Conservation (phyloP, 2,888 invertebrate genomes). For the Leptopilina drosophilae region DNA sequence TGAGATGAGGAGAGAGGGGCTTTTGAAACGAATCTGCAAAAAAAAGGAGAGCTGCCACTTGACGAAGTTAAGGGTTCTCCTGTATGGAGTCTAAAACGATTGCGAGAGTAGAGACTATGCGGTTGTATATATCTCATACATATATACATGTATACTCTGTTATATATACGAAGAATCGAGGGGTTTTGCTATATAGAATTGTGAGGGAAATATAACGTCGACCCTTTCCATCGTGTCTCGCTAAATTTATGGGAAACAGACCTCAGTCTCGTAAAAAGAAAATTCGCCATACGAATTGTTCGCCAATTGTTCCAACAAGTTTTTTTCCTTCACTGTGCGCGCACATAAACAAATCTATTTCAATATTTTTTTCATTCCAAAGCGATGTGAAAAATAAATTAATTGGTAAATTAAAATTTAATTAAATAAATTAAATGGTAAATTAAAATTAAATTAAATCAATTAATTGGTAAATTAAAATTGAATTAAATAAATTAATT, state of each 20-base stretch:
- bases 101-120: conserved; percentile 18
- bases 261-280: conserved; percentile 17
- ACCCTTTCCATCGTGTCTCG: conserved; percentile 25
- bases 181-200: conserved; percentile 14
- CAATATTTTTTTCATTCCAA: no score
- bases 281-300: conserved; percentile 21
- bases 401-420: no score
- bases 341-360: no score
- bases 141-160: no score
- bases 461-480: no score
- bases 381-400: no score
- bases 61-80: conserved; percentile 12
- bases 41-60: conserved; percentile 5
- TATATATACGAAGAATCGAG: conserved; percentile 18
- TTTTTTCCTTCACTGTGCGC: no score
- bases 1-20: neutral
- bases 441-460: no score
- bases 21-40: conserved; percentile 26
- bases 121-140: neutral
- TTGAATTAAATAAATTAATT: no score
- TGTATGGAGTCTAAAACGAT: conserved; percentile 31
- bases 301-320: neutral
- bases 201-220: conserved; percentile 28
- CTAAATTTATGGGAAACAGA: conserved; percentile 32
- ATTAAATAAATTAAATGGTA: no score